Percentiles rank a stretch among this genome's conserved stretches.
phyloP scores from a whole-genome alignment of 2,113 vertebrate species.

The Pantherophis guttatus region DNA sequence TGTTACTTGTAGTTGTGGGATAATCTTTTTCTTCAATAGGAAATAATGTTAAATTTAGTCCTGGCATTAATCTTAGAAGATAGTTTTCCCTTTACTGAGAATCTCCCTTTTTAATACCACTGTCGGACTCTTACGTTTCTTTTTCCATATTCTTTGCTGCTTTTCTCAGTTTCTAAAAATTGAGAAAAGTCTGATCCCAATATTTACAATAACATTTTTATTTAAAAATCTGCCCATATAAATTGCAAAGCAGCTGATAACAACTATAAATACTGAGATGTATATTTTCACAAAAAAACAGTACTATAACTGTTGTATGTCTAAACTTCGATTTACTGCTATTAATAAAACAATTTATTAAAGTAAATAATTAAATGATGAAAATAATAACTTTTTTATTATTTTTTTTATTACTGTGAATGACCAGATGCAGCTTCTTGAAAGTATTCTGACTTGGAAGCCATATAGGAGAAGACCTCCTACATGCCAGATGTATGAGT shows the following conservation, averaged over 20 bases:
- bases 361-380: not conserved
- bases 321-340: not conserved
- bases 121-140: not conserved
- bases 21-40: not conserved
- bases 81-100: not conserved
- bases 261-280: not conserved
- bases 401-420: not conserved
- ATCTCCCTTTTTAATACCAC: not conserved
- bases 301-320: not conserved
- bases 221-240: not conserved
- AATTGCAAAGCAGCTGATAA: not conserved
- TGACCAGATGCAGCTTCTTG: not conserved
- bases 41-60: not conserved
- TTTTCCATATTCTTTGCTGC: not conserved
- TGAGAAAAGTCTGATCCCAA: not conserved
- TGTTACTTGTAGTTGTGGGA: not conserved
- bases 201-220: not conserved
- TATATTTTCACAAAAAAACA: not conserved
- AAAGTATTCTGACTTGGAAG: not conserved
- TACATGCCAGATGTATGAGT: not conserved
- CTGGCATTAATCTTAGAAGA: accelerated
- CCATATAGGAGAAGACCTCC: not conserved
- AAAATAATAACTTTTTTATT: not conserved
- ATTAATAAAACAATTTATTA: not conserved
- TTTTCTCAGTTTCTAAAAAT: not conserved